Base-by-base conservation (phyloP, 2,888 invertebrate genomes). In the Lymantria dispar region DNA sequence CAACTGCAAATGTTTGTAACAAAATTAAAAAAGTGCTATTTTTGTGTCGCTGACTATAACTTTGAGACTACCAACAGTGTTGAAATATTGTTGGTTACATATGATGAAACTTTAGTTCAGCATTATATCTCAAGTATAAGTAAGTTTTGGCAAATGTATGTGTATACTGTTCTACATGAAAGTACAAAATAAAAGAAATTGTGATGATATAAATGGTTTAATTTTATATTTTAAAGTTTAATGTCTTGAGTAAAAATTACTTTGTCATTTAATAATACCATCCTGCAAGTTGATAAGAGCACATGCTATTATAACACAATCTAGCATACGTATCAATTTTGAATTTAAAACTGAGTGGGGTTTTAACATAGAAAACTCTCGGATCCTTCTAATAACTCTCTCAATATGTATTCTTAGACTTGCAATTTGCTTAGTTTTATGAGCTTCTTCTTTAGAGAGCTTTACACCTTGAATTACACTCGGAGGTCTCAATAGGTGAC, bases 231-330 rank as follows among this genome's bases (percentile, higher is more conserved):
- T 15, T 15, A 41, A 41, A 8, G 8, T 33, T 33, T 33, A 33
- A 22, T n/a, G 38, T n/a, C 11, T 3, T 38, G 7, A 38, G n/a
- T 38, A n/a, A 38, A 12, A 38, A 38, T 1, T 3, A 38, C 38
- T 12, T 38, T 1, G 10, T 38, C 38, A 38, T 38, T 38, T 7
- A n/a, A 41, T 14, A 15, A 41, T 41, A 14, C 40, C 15, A 56
- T 61, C 53, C 51, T 63, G 62, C 43, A 69, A 36, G 50, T 69
- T 66, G 11, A 67, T 58, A 37, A 63, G 52, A 30, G 41, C 60
- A 60, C 64, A 67, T 0, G 63, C 53, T 45, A 63, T 58, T 10
- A 40, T 54, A 22, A 63, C 55, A 1, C 58, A 39, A 58, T 67
- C 66, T 10, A 63, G 49, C 38, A 56, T n/a, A 30, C 37, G 37